Base-by-base conservation (phyloP, 2,797 vertebrate genomes). In the Lates japonicus region DNA sequence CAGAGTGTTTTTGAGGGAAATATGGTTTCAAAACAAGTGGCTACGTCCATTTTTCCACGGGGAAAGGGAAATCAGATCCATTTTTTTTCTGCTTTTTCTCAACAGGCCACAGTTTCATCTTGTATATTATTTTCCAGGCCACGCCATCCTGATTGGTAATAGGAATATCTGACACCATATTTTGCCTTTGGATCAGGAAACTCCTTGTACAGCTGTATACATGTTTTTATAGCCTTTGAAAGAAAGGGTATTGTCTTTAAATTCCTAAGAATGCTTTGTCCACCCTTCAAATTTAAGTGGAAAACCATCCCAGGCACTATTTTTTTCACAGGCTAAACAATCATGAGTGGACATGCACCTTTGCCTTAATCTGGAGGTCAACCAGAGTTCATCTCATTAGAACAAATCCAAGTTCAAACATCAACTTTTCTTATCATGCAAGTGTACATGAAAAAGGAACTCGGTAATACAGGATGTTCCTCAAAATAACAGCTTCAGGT, bases 1-100 rank as follows among this genome's bases (percentile, higher is more conserved):
- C 92, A 92, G 89, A 91, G 91, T 95, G 94, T 96, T 76, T 96
- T 95, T 91, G 88, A 91, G 93, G 94, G 94, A 94, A 96, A 96
- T 96, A 92, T 87, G 72, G 88, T 93, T 94, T 93, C 92, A 94
- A 93, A 93, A 96, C 95, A 96, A 96, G 92, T 80, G 80, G 86
- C 89, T 78, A 82, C 86, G 44, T 92, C 76, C 72, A 93, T 94
- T 95, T 96, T 96, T 95, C 95, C 94, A 95, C n/a, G 16, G 81
- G 90, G 87, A 90, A 93, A 76, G 84, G 95, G 94, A 97, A 96
- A 95, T 96, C 87, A 62, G 94, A 95, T 92, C 90, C 37, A 48
- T 86, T 93, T 91, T 89, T 88, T 73, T 71, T 81, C 35, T 83
- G 74, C 58, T 93, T 96, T 94, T 92, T 93, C 69, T 93, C 54